Evolutionary conservation across 2,888 invertebrate genomes (phyloP), one percentile per base, ranked within the genome.

Genomic region (Smittia aterrima): DNA sequence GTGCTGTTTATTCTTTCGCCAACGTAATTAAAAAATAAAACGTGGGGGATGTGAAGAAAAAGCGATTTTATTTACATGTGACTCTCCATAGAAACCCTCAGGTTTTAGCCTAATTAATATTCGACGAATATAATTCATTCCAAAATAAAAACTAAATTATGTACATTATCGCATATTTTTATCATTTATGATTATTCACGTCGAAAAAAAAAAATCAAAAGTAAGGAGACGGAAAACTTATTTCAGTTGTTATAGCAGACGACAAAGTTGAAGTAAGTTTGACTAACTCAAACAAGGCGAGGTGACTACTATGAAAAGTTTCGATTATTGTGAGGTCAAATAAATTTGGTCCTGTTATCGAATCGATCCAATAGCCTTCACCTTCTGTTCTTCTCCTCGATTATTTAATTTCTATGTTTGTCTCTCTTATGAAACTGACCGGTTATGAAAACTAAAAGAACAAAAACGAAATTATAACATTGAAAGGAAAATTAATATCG

Each of bases 31-130:
- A 64, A 47, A 58, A 24, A 64, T 64, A 20, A 18, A n/a, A 64
- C 20, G 25, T 27, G 25, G 64, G 64, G 64, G 27, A 64, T 64
- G 64, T 64, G 13, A 64, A 64, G 9, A 24, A 3, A 64, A 13
- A 13, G n/a, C 13, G 4, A 11, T 25, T 64, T 64, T 64, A 64
- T 64, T 64, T 64, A 64, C 64, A 64, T 64, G 20, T 64, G 64
- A 64, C 27, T 64, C n/a, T 24, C 64, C 64, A 64, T 64, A 64
- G 64, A 64, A 64, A 64, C 64, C 64, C 64, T 64, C 64, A 58
- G 18, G 27, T 64, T 27, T 64, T 64, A n/a, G 27, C 7, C 22
- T 64, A 64, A 64, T 64, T 64, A 64, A 64, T 64, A 64, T 64
- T 64, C 64, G 3, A 27, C 25, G 64, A 64, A 64, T 58, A 58